Evolutionary conservation across 2,888 invertebrate genomes (phyloP).

Genomic region (Liposcelis brunnea): DNA sequence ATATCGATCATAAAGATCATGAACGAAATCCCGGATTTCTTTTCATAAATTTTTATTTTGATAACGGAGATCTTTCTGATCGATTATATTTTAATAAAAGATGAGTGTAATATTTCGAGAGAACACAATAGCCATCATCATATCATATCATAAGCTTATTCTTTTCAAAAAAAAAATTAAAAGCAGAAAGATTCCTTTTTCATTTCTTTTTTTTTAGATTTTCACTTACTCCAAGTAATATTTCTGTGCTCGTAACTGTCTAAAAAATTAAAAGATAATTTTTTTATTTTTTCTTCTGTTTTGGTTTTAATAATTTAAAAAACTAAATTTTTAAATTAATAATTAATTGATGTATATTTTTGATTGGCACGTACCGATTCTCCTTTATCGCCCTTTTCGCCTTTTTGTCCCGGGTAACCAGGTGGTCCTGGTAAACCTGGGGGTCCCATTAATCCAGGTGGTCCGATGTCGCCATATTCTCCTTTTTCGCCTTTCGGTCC

Average conservation of each 20-base stretch:
- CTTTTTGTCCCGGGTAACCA: constrained; percentile 76
- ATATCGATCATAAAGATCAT: constrained; percentile 11
- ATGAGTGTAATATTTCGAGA: background rate
- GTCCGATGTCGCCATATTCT: constrained; percentile 80
- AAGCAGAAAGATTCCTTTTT: no score
- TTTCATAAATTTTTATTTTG: no score
- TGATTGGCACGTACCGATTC: constrained; percentile 57
- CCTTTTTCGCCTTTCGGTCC: constrained; percentile 81
- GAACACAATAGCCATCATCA: no score
- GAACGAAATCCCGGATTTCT: no score
- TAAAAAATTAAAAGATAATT: background rate
- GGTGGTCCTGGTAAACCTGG: constrained; percentile 64
- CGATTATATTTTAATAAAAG: background rate
- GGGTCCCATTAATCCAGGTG: constrained; percentile 86
- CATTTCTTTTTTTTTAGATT: no score
- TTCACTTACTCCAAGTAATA: constrained; percentile 1
- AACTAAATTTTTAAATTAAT: background rate
- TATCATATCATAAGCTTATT: no score
- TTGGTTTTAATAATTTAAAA: no score
- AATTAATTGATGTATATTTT: no score
- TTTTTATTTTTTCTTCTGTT: background rate
- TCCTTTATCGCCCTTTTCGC: constrained; percentile 83
- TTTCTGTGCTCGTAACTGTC: background rate
- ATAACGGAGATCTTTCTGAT: no score
- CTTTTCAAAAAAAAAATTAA: no score